Evolutionary conservation across 2,797 vertebrate species (phyloP), one percentile per base, ranked within the genome.

Genomic region (Euthynnus affinis): DNA sequence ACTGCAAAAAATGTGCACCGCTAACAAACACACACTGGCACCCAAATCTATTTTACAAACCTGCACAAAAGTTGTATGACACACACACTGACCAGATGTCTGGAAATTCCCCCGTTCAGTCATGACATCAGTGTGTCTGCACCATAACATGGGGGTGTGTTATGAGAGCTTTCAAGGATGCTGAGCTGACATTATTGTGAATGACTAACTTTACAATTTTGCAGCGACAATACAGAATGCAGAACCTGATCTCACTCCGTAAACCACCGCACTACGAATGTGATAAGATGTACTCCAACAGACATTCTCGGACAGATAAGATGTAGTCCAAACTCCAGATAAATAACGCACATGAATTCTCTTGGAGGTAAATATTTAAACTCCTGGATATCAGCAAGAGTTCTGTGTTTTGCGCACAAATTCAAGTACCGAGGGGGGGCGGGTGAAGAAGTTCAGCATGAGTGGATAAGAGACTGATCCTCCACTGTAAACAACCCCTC

Each of bases 51-150:
- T 56, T 66, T 56, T 56, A 32, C 65, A 67, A 59, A 59, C 57
- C 65, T 55, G 55, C 61, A 20, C 51, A 65, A 57, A 57, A 72
- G 73, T 61, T 78, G 29, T 32, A 81, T 81, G 57, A 59, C 66
- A 66, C 57, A 66, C 57, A 68, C 76, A 74, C 56, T 66, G 58
- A 76, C 78, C 87, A 87, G 86, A 83, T 87, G 82, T 85, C 84
- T 88, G 89, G 88, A 90, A 89, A 84, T 58, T 67, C 87, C 90
- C 87, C n/a, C 27, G n/a, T 53, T 78, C 29, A 81, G 68, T 52
- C 86, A 71, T 81, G 71, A 87, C 78, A 85, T 87, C 74, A 89
- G 75, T 53, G 67, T 18, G 62, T 68, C 78, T 69, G 58, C 71
- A 74, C 52, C 52, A 32, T 29, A 76, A 71, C 53, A 56, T n/a